Base-by-base conservation (phyloP, 2,888 invertebrate genomes). In the Colostygia pectinataria region DNA sequence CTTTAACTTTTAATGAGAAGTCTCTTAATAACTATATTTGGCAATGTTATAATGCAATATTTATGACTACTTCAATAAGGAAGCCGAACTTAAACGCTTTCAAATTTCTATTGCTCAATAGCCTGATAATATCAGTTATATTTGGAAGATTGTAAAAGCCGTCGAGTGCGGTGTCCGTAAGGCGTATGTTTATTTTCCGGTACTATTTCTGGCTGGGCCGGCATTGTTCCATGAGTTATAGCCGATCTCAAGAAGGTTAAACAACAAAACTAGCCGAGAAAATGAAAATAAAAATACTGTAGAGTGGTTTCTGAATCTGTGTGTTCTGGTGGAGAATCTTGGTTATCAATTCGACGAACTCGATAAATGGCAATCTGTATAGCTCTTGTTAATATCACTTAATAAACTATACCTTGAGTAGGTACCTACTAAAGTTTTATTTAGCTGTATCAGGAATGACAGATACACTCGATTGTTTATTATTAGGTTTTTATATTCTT, bases 221-320 rank as follows among this genome's bases (percentile, higher is more conserved):
- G 79, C 78, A 84, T 85, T 87, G 86, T 84, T 81, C 66, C 69
- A 69, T 78, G 83, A 86, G 71, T 81, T 86, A 86, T 77, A 63
- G 75, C 71, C 72, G 65, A 67, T 59, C 64, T 61, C 64, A 55
- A 69, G 74, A 74, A 80, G 80, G 80, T 79, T 79, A 78, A 74
- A 71, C 71, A 76, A 74, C 72, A 70, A 77, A 78, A 78, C 75
- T 76, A 79, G 57, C 59, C 62, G 54, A 71, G 65, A 65, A 54
- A 54, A 46, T 33, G 46, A 56, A 51, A 52, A 52, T 48, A 44
- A 41, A 48, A 57, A 55, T 53, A 45, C 47, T 54, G 48, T 55
- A 37, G 40, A 41, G 32, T 18, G 38, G 32, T 14, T 32, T 42
- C 29, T 43, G n/a, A 20, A 20, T n/a, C 14, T 12, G 34, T 14